These are phyloP conservation scores for Sturmia bella DNA, from an alignment of 2,888 invertebrate genomes.

Conservation along the genomic window DNA sequence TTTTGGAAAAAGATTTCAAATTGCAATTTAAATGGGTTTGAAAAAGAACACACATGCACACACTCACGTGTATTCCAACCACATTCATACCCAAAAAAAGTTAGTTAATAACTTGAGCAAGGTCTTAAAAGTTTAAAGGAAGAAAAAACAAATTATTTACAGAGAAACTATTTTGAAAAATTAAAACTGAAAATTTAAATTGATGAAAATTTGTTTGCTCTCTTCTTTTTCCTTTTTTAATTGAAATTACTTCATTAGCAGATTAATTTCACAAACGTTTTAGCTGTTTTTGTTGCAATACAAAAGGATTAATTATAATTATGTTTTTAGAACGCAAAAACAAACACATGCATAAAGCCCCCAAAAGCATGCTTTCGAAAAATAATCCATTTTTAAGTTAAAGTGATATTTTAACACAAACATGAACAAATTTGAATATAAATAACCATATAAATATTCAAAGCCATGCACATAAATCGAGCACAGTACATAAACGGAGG, in stretches of 20 bases:
- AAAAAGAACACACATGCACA: not conserved
- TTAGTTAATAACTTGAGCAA: conserved; percentile 37
- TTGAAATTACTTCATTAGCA: conserved; percentile 37
- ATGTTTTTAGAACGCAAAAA: conserved; percentile 10
- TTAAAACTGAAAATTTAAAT: not conserved
- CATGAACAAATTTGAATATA: not conserved
- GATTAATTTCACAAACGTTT: conserved; percentile 38
- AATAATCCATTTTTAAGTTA: not conserved
- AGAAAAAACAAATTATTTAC: not conserved
- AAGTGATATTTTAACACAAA: not conserved
- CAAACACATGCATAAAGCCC: not conserved
- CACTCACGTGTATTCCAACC: not conserved
- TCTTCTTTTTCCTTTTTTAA: not conserved
- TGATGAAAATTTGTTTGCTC: not conserved
- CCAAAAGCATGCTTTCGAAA: conserved; percentile 17
- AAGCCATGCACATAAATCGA: not conserved
- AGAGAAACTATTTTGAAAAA: not conserved
- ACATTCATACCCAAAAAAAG: not conserved
- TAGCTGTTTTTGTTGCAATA: conserved; percentile 19
- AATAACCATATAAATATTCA: not conserved
- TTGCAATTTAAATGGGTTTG: conserved; percentile 51
- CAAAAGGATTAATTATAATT: conserved; percentile 33
- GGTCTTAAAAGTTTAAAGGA: not conserved
- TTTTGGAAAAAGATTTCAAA: conserved; percentile 55
- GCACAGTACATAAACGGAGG: too few relatives aligned